Conservation (phyloP, 2,113 vertebrate genomes). For the Protobothrops mucrosquamatus region DNA sequence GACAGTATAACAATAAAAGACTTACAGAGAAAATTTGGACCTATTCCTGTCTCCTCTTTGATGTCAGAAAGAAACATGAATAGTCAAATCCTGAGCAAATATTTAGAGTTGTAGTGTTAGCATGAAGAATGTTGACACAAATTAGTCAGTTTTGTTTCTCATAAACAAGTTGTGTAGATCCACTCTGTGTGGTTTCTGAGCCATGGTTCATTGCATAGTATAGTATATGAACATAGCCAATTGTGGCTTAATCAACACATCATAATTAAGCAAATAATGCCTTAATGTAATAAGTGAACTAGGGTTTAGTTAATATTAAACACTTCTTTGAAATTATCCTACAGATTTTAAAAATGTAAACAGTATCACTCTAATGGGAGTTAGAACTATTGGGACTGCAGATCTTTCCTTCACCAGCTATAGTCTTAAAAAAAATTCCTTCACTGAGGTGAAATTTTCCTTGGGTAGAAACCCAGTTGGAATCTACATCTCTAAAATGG, state of each 20-base stretch:
- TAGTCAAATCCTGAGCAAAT: not conserved
- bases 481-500: not conserved
- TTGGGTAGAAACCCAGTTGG: not conserved
- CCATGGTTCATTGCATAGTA: not conserved
- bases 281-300: not conserved
- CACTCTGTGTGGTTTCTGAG: not conserved
- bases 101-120: not conserved
- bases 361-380: not conserved
- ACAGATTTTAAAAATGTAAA: not conserved
- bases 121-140: not conserved
- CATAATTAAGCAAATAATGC: not conserved
- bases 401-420: not conserved
- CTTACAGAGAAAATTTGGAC: not conserved
- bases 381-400: not conserved
- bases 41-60: not conserved
- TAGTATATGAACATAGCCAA: not conserved
- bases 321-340: not conserved
- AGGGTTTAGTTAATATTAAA: not conserved
- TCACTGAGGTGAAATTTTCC: not conserved
- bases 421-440: not conserved
- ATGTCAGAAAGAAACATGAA: not conserved
- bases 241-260: not conserved
- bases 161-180: not conserved
- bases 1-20: not conserved
- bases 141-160: not conserved